A percentile compares a stretch with the other conserved stretches of the same genome.
phyloP scores from a whole-genome alignment of 2,113 vertebrate genomes.

The Prochilodus magdalenae region DNA sequence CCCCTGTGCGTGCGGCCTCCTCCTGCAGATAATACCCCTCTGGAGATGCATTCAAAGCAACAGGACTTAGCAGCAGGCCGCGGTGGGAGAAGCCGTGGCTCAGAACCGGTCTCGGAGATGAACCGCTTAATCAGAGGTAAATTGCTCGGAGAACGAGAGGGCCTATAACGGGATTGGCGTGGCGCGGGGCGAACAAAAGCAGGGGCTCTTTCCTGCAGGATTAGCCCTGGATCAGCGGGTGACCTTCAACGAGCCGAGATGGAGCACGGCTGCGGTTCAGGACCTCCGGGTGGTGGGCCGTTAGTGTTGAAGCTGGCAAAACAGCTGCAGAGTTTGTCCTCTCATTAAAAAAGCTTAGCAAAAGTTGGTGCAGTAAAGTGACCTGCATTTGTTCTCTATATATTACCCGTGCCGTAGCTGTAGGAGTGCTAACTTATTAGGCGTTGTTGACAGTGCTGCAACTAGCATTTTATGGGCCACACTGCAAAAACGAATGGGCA shows the following conservation, averaged over 20 bases:
- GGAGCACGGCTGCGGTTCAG: conserved; percentile 1
- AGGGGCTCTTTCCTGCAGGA: conserved; percentile 45
- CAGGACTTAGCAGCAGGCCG: conserved; percentile 47
- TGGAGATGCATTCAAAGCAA: conserved; percentile 58
- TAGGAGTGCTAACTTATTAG: too few species aligned
- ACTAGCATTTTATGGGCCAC: too few species aligned
- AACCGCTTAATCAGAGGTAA: conserved; percentile 64
- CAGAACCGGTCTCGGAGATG: conserved; percentile 54
- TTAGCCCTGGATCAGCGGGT: conserved; percentile 54
- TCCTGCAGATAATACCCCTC: conserved; percentile 53
- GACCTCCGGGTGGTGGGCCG: neutral
- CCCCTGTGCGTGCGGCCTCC: conserved; percentile 13
- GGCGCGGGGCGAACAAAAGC: conserved; percentile 46
- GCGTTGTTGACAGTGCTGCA: neutral
- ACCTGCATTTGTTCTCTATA: neutral
- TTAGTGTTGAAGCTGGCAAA: neutral
- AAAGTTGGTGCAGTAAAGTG: conserved; percentile 3
- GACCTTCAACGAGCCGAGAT: conserved; percentile 60
- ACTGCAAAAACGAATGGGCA: too few species aligned
- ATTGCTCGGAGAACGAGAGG: conserved; percentile 55
- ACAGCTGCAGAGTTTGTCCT: conserved; percentile 28
- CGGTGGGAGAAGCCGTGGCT: conserved; percentile 25
- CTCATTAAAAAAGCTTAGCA: conserved; percentile 28
- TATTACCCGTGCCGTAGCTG: too few species aligned
- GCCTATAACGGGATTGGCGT: conserved; percentile 49